Evolutionary conservation across 2,888 invertebrate species (phyloP).

Genomic region (Nomada goodeniana): DNA sequence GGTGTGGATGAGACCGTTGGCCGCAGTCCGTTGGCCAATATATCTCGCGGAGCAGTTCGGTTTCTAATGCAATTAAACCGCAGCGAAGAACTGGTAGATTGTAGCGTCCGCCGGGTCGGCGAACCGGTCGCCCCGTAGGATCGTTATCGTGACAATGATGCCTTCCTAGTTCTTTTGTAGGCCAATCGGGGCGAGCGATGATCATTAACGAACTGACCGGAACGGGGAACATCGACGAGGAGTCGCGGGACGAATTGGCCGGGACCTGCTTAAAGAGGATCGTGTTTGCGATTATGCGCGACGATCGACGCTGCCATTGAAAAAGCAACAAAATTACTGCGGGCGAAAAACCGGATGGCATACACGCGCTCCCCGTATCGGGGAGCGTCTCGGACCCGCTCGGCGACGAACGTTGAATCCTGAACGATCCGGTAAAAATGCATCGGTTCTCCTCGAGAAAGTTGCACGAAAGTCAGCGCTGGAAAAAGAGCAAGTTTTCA

Average conservation of each 20-base stretch:
- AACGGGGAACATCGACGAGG: neutral
- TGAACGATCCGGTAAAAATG: slow-evolving; percentile 47
- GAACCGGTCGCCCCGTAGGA: neutral
- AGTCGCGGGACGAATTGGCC: neutral
- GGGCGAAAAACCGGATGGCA: neutral
- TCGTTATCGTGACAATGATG: too few species aligned
- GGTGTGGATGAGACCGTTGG: neutral
- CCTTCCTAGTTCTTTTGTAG: too few species aligned
- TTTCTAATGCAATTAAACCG: neutral
- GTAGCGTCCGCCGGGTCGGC: too few species aligned
- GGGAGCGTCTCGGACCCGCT: slow-evolving; percentile 12
- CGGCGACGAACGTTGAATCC: slow-evolving; percentile 27
- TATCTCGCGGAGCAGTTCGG: neutral
- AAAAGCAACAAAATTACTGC: slow-evolving; percentile 7
- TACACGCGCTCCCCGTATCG: too few species aligned
- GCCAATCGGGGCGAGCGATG: neutral
- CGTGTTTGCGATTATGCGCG: neutral
- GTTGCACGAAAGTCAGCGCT: slow-evolving; percentile 52
- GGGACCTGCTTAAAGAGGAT: neutral
- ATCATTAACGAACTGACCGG: neutral
- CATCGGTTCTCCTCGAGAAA: slow-evolving; percentile 47
- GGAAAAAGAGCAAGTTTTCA: slow-evolving; percentile 50
- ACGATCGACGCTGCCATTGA: slow-evolving; percentile 14
- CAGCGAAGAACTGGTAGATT: neutral
- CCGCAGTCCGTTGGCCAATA: neutral